phyloP scores from a whole-genome alignment of 2,797 vertebrate species.

The Xenopus petersii region DNA sequence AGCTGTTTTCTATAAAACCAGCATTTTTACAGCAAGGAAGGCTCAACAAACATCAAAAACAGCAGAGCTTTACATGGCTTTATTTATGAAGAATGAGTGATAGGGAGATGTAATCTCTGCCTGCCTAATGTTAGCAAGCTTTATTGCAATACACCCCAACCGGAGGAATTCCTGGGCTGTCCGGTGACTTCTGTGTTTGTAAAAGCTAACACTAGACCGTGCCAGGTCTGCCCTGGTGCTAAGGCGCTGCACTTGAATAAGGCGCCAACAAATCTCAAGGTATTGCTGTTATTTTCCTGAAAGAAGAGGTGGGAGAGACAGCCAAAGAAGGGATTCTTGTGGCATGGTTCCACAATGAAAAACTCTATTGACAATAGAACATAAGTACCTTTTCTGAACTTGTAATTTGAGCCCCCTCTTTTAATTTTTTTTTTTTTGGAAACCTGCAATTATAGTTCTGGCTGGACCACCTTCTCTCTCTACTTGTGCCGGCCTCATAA shows the following conservation, averaged over 20 bases:
- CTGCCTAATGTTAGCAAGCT: slow-evolving; percentile 4
- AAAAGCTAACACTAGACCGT: slow-evolving; percentile 29
- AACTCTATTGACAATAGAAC: slow-evolving; percentile 35
- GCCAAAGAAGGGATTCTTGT: slow-evolving; percentile 23
- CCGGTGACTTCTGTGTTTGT: slow-evolving; percentile 44
- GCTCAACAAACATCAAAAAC: no score
- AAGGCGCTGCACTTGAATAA: slow-evolving; percentile 21
- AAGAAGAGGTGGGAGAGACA: slow-evolving; percentile 5
- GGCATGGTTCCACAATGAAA: slow-evolving; percentile 49
- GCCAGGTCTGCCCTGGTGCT: slow-evolving; percentile 25
- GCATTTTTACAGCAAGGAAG: no score
- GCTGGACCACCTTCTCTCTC: no score
- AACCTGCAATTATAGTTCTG: no score
- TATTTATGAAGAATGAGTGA: slow-evolving; percentile 9
- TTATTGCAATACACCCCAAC: slow-evolving; percentile 28
- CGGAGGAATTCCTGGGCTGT: slow-evolving; percentile 29
- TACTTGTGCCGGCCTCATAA: no score
- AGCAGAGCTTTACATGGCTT: background rate
- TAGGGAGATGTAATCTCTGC: slow-evolving; percentile 20
- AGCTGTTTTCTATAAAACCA: no score
- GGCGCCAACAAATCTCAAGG: slow-evolving; percentile 42
- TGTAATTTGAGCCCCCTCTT: background rate
- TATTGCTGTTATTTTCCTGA: slow-evolving; percentile 5
- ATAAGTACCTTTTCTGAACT: slow-evolving; percentile 3
- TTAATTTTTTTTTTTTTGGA: no score